Percentiles rank a stretch among this genome's conserved stretches.
Conservation (phyloP, 2,113 vertebrate genomes). For the Egretta garzetta region DNA sequence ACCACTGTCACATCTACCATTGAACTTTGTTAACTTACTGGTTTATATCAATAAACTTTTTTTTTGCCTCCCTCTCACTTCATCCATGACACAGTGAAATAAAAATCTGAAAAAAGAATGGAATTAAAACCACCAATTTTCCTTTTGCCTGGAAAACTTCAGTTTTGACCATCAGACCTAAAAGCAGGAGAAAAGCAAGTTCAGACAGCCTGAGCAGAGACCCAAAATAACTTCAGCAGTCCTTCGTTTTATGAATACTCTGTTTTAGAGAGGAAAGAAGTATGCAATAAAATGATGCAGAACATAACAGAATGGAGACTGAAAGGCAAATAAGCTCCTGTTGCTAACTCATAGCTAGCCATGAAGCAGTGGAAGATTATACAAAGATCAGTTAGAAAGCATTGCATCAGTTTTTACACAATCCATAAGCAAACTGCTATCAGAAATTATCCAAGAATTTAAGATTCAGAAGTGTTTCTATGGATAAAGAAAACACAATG, state of each 20-base stretch:
- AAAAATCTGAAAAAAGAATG: background rate
- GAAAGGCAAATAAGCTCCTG: background rate
- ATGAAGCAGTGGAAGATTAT: background rate
- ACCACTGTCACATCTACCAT: no score
- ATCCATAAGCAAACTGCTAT: background rate
- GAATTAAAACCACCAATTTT: background rate
- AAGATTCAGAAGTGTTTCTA: background rate
- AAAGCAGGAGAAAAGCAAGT: background rate
- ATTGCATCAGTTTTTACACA: background rate
- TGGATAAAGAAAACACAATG: background rate
- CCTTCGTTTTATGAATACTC: background rate
- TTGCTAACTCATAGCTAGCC: background rate
- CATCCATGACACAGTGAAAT: background rate
- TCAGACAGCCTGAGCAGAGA: background rate
- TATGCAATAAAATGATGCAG: background rate
- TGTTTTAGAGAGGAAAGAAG: background rate
- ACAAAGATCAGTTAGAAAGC: background rate
- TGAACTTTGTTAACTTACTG: no score
- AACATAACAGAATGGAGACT: background rate
- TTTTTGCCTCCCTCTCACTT: no score
- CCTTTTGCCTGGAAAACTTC: background rate
- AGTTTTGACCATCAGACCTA: background rate
- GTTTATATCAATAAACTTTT: no score
- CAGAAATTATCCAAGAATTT: background rate
- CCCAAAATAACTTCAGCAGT: background rate